phyloP scores from a whole-genome alignment of 2,113 vertebrate species.

The Hucho hucho region DNA sequence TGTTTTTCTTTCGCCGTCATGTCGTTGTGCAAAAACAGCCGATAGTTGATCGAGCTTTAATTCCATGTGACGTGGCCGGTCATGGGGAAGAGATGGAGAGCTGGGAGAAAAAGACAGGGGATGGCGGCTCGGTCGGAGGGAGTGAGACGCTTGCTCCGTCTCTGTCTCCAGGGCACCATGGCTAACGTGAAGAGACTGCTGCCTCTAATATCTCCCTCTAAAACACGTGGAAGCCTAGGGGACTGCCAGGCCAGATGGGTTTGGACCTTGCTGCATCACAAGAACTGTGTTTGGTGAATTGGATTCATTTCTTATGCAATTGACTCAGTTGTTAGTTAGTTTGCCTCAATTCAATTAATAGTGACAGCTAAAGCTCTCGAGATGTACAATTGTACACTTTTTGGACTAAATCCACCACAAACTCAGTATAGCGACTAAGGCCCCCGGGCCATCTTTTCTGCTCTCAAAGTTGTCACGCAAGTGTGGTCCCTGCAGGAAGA shows the following conservation, averaged over 20 bases:
- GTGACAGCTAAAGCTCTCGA: too few species aligned
- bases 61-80: slow-evolving; percentile 67
- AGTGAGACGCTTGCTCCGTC: not conserved
- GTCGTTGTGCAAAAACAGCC: slow-evolving; percentile 57
- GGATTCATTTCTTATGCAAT: not conserved
- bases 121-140: slow-evolving; percentile 38
- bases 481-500: too few species aligned
- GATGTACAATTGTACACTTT: too few species aligned
- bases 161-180: slow-evolving; percentile 18
- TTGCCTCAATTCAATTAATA: not conserved
- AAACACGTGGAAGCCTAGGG: slow-evolving; percentile 6
- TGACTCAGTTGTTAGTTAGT: slow-evolving; percentile 16
- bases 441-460: too few species aligned
- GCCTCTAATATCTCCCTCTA: slow-evolving; percentile 36
- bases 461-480: too few species aligned
- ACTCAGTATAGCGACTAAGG: too few species aligned
- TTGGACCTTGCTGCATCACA: slow-evolving; percentile 3
- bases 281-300: slow-evolving; percentile 2
- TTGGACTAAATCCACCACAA: too few species aligned
- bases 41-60: slow-evolving; percentile 54
- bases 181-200: slow-evolving; percentile 26
- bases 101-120: slow-evolving; percentile 54
- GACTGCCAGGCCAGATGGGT: not conserved
- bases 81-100: slow-evolving; percentile 62
- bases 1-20: not conserved